Evolutionary conservation across 2,113 vertebrate species (phyloP).

Genomic region (Oxyruncus cristatus): DNA sequence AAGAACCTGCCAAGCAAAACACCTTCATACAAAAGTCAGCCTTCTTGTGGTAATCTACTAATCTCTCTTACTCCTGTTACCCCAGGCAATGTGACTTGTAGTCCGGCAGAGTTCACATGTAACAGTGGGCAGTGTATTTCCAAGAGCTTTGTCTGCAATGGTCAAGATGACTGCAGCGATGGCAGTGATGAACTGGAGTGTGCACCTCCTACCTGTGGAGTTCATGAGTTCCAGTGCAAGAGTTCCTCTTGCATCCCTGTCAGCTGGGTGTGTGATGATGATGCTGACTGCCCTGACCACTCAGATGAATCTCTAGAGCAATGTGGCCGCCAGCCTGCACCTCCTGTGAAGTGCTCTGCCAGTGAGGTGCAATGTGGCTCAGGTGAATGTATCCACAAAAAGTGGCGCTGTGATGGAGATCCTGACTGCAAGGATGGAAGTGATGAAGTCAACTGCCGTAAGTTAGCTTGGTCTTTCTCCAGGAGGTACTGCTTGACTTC

Average conservation of each 20-base stretch:
- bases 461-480: conserved; percentile 50
- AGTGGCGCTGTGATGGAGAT: conserved; percentile 97
- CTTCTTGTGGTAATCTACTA: neutral
- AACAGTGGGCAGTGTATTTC: conserved; percentile 91
- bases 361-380: conserved; percentile 89
- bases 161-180: conserved; percentile 94
- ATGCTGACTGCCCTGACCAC: conserved; percentile 92
- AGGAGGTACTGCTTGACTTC: neutral
- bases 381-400: conserved; percentile 93
- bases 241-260: conserved; percentile 87
- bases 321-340: conserved; percentile 87
- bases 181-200: conserved; percentile 90
- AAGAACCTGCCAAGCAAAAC: neutral
- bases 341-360: conserved; percentile 80
- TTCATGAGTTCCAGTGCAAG: conserved; percentile 90
- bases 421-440: conserved; percentile 94
- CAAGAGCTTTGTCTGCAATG: conserved; percentile 90
- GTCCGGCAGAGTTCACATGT: conserved; percentile 91
- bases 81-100: conserved; percentile 91
- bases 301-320: conserved; percentile 89
- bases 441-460: conserved; percentile 95
- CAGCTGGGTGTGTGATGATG: conserved; percentile 93
- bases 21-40: neutral
- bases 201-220: conserved; percentile 83
- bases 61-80: neutral